A percentile compares a stretch with the other conserved stretches of the same genome.
Evolutionary conservation across 1,140 invertebrate species (phyloP).

Genomic region (Hylaeus volcanicus): DNA sequence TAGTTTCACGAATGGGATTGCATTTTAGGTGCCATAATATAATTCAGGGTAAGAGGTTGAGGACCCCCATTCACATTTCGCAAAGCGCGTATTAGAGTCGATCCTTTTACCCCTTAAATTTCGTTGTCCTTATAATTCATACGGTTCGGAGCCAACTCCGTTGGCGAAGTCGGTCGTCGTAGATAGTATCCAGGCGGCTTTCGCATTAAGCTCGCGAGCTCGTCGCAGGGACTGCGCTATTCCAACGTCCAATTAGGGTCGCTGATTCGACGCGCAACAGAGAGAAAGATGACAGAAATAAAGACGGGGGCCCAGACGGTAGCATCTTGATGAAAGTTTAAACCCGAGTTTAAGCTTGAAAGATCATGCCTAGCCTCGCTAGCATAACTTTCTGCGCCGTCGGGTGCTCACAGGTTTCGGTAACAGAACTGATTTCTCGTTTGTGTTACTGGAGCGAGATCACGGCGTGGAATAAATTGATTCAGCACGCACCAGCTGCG

Average conservation of each 20-base stretch:
- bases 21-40: too few species aligned
- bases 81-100: too few species aligned
- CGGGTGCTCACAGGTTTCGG: background rate
- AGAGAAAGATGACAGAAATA: constrained; percentile 8
- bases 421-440: constrained; percentile 27
- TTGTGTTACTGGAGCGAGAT: constrained; percentile 18
- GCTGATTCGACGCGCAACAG: constrained; percentile 13
- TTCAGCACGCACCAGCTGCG: constrained; percentile 38
- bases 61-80: too few species aligned
- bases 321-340: constrained; percentile 32
- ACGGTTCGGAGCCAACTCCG: background rate
- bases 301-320: background rate
- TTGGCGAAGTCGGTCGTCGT: constrained; percentile 12
- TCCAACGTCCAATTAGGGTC: constrained; percentile 40
- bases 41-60: too few species aligned
- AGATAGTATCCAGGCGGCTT: constrained; percentile 53
- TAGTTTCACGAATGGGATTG: too few species aligned
- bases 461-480: constrained; percentile 45
- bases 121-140: background rate
- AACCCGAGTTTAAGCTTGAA: constrained; percentile 27
- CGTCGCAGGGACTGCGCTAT: constrained; percentile 32
- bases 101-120: background rate
- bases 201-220: constrained; percentile 49
- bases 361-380: constrained; percentile 5
- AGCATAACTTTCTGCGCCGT: background rate